Evolutionary conservation across 2,888 invertebrate genomes (phyloP).

Genomic region (Theristus sp.): DNA sequence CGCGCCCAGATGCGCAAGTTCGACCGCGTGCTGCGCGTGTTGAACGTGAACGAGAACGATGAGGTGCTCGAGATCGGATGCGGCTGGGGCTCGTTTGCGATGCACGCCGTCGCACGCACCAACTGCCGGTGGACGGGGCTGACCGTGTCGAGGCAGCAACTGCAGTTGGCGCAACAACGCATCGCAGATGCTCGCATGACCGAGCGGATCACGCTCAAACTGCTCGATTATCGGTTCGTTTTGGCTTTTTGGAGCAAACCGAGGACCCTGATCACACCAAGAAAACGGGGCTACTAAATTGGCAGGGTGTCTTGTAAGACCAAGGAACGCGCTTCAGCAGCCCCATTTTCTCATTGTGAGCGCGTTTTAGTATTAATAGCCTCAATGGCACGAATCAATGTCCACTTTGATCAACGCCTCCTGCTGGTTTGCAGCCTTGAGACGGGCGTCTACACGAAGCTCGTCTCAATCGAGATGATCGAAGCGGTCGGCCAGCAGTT

Average conservation of each 20-base stretch:
- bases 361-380: too few relatives aligned
- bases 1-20: constrained; percentile 16
- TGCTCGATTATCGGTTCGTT: too few relatives aligned
- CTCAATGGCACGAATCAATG: background rate
- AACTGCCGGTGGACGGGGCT: constrained; percentile 22
- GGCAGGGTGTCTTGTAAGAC: too few relatives aligned
- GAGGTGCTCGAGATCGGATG: constrained; percentile 22
- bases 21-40: constrained; percentile 8
- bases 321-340: too few relatives aligned
- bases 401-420: background rate
- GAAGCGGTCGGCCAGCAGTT: constrained; percentile 21
- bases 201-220: too few relatives aligned
- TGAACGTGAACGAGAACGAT: constrained; percentile 12
- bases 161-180: constrained; percentile 12
- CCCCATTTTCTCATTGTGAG: too few relatives aligned
- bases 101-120: constrained; percentile 13
- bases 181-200: too few relatives aligned
- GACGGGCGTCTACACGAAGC: constrained; percentile 13
- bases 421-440: constrained; percentile 11
- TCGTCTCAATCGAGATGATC: constrained; percentile 21
- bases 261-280: too few relatives aligned
- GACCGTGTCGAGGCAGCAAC: constrained; percentile 19
- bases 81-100: constrained; percentile 20
- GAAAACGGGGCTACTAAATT: too few relatives aligned
- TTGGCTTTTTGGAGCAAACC: too few relatives aligned